Evolutionary conservation across 2,797 vertebrate genomes (phyloP).

Genomic region (Myotis pilosus): DNA sequence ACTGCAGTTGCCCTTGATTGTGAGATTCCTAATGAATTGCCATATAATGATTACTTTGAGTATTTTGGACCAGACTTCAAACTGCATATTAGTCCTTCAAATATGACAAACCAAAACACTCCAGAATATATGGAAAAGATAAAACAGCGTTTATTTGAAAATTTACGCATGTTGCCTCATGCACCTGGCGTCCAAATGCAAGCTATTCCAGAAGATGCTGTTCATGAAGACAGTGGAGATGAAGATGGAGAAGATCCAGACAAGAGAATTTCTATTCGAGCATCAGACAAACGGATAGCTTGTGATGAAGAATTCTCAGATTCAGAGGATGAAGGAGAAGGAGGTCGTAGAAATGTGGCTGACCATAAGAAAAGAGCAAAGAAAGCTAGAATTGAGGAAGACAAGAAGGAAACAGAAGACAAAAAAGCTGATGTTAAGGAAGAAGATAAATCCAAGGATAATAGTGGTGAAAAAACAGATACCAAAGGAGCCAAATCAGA

Average conservation of each 20-base stretch:
- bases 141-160: constrained; percentile 95
- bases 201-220: constrained; percentile 91
- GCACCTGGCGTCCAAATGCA: constrained; percentile 96
- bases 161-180: constrained; percentile 94
- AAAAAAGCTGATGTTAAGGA: constrained; percentile 95
- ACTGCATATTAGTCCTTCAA: constrained; percentile 95
- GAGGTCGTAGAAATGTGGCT: constrained; percentile 76
- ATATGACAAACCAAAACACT: constrained; percentile 97
- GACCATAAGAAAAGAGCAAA: constrained; percentile 92
- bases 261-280: constrained; percentile 93
- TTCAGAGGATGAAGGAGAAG: constrained; percentile 95
- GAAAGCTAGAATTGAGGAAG: constrained; percentile 91
- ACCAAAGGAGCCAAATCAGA: constrained; percentile 92
- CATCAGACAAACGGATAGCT: constrained; percentile 93
- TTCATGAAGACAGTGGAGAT: constrained; percentile 91
- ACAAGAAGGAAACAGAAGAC: constrained; percentile 91
- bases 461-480: constrained; percentile 89
- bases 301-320: constrained; percentile 96
- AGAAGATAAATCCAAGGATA: constrained; percentile 92
- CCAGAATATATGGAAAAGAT: constrained; percentile 96
- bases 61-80: constrained; percentile 97
- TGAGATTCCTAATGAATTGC: constrained; percentile 93
- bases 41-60: constrained; percentile 96
- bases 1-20: constrained; percentile 89
- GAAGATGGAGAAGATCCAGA: constrained; percentile 94